Conservation (phyloP, 2,888 invertebrate genomes). For the Drosophila setosimentum region DNA sequence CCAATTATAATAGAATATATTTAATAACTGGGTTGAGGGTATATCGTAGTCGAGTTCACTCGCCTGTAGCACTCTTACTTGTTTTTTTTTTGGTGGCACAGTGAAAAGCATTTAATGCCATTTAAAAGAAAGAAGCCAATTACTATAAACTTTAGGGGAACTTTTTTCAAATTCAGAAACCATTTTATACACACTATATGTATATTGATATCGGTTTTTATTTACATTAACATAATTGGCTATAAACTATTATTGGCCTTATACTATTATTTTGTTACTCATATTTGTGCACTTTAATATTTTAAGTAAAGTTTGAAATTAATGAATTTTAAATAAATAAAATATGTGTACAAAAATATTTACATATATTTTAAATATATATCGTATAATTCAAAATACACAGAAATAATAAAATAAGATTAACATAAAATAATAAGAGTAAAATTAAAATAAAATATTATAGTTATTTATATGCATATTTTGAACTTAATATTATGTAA, state of each 20-base stretch:
- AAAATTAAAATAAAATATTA: background rate
- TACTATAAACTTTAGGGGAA: background rate
- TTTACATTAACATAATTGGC: background rate
- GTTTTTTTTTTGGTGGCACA: too few species aligned
- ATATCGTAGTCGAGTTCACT: too few species aligned
- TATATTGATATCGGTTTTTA: background rate
- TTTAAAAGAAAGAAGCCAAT: background rate
- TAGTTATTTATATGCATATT: background rate
- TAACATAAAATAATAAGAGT: background rate
- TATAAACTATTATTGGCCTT: too few species aligned
- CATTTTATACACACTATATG: background rate
- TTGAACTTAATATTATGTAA: background rate
- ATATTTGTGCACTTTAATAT: background rate
- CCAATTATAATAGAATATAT: too few species aligned
- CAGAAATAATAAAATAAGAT: background rate
- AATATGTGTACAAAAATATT: background rate
- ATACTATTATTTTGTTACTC: background rate
- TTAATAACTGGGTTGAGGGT: too few species aligned
- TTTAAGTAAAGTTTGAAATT: background rate
- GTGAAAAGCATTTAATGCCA: constrained; percentile 13
- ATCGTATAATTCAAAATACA: background rate
- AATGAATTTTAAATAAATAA: background rate
- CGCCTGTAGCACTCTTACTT: too few species aligned
- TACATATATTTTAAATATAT: background rate
- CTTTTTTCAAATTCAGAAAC: background rate